Base-by-base conservation (phyloP, 2,797 vertebrate species). In the Aulostomus chinensis region DNA sequence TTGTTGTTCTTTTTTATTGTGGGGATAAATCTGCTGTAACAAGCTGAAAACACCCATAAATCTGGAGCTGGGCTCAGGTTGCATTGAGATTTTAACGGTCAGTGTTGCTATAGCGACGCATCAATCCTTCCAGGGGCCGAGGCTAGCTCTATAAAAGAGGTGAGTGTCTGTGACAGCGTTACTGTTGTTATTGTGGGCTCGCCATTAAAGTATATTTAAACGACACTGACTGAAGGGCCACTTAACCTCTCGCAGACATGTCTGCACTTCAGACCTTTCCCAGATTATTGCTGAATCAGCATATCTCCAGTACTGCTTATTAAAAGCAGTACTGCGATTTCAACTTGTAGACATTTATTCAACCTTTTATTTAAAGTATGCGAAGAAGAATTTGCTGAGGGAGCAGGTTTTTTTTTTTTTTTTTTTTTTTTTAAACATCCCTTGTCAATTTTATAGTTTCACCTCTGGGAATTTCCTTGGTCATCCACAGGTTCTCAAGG, bases 21-120 rank as follows among this genome's bases (percentile, higher is more conserved):
- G 82, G 83, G 83, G 86, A 91, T 92, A 93, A 93, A 92, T 93
- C 91, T 91, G 88, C 87, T 87, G 89, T 92, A 92, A 93, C 92
- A 91, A 93, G 91, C 90, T 85, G 86, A 92, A 91, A 90, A 92
- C 88, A 90, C 79, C 62, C 86, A 68, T 92, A 92, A 92, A 92
- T 92, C 89, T 87, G 55, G 21, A 32, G 16, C 41, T 2, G 56
- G 63, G 81, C 83, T 89, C 81, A 9, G 67, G 82, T 88, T 91
- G 81, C 87, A 78, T 47, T 29, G 64, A 79, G 76, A 73, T 77
- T 83, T 82, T 80, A 84, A 85, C 81, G 89, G 87, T 88, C 89
- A 80, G 3, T 36, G 78, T 92, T 87, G 81, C 87, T 68, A 81
- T 71, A 83, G 80, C 14, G 64, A 86, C 34, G 58, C 86, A 77